Percentiles rank a stretch among this genome's conserved stretches.
Conservation (phyloP, 2,113 vertebrate genomes). For the Nothoprocta perdicaria region DNA sequence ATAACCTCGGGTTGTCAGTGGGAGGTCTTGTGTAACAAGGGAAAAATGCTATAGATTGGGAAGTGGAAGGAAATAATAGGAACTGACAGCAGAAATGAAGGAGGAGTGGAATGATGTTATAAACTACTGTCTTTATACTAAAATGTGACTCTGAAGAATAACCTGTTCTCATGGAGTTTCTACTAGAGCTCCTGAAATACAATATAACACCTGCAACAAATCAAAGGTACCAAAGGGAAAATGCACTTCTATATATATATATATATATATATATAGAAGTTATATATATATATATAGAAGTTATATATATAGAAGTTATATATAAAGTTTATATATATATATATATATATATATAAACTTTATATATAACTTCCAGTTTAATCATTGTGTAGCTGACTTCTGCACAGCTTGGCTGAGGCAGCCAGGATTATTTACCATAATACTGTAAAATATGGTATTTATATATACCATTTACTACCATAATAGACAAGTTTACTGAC, state of each 20-base stretch:
- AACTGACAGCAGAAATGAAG: neutral
- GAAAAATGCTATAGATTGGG: neutral
- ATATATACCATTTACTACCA: neutral
- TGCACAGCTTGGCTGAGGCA: conserved; percentile 20
- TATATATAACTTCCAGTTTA: neutral
- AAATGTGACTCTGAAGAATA: neutral
- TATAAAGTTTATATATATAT: too few species aligned
- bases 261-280: too few species aligned
- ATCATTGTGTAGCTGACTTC: conserved; percentile 12
- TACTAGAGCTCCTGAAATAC: neutral
- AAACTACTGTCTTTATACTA: neutral
- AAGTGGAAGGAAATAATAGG: neutral
- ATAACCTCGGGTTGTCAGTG: neutral
- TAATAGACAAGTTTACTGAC: conserved; percentile 25
- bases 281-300: neutral
- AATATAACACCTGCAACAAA: neutral
- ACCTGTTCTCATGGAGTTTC: conserved; percentile 6
- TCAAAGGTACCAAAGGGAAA: neutral
- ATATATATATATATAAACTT: neutral
- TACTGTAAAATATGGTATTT: too few species aligned
- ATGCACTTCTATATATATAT: neutral
- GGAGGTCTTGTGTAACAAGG: neutral
- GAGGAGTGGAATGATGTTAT: neutral
- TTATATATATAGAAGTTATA: too few species aligned
- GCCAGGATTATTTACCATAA: neutral